phyloP scores from a whole-genome alignment of 1,140 invertebrate species.

The Tetramorium alpestre region DNA sequence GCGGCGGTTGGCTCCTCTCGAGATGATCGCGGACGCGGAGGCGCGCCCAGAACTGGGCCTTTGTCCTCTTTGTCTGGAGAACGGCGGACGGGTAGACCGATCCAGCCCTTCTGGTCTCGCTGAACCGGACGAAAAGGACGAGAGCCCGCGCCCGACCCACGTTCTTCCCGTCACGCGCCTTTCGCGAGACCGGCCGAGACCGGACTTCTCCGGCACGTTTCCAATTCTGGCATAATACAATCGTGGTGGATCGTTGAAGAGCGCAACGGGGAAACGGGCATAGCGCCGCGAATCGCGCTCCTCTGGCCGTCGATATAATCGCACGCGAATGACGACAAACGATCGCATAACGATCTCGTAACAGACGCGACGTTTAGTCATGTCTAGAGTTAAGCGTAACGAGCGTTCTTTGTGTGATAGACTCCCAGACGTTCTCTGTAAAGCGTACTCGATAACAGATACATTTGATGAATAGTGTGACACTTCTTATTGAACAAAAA shows the following conservation, averaged over 20 bases:
- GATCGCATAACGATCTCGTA: conserved; percentile 31
- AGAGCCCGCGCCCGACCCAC: background rate
- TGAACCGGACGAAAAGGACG: conserved; percentile 15
- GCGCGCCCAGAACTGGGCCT: conserved; percentile 74
- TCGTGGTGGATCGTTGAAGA: background rate
- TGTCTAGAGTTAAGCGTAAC: background rate
- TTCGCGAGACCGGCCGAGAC: background rate
- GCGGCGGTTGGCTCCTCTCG: conserved; percentile 59
- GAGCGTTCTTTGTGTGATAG: background rate
- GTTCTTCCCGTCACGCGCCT: background rate
- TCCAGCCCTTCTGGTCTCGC: conserved; percentile 59
- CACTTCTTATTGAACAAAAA: background rate
- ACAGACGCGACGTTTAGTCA: background rate
- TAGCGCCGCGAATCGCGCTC: background rate
- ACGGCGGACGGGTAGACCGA: conserved; percentile 45
- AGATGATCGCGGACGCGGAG: conserved; percentile 43
- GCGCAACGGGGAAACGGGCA: background rate
- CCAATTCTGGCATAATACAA: background rate
- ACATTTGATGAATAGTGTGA: background rate
- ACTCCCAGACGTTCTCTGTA: background rate
- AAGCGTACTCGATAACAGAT: background rate
- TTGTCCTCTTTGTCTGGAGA: conserved; percentile 77
- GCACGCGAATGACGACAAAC: background rate
- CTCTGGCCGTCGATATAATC: background rate
- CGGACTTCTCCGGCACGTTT: background rate